Evolutionary conservation across 2,797 vertebrate species (phyloP), one percentile per base, ranked within the genome.

Genomic region (Cossypha dichroa): DNA sequence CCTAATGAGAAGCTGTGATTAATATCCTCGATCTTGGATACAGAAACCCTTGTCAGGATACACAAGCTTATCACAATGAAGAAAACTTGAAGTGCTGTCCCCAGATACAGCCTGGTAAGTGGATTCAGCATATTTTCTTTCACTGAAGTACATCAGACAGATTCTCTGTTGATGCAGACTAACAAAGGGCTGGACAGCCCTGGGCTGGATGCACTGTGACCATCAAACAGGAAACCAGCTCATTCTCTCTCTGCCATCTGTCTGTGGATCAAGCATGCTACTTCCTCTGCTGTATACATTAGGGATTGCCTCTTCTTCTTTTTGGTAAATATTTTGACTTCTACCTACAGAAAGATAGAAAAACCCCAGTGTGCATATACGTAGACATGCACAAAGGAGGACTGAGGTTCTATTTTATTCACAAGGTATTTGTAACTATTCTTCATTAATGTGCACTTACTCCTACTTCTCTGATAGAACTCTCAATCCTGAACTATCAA

Each of bases 301-400:
- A 63, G 33, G 21, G 29, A 66, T 28, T 46, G n/a, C n/a, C 49
- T 41, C 81, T 81, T 10, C 22, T 34, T 64, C 40, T 54, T 74
- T 55, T 38, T 63, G 25, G 36, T 67, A 41, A 79, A 69, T 8
- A 10, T 22, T 76, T 56, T 19, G n/a, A 62, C 15, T 74, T 34
- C 20, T 67, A 33, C 28, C 54, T 49, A 22, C 29, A 43, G 49
- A 28, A 88, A 67, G 51, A 56, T 0, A 63, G 40, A 20, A 77
- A 85, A 80, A 60, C 5, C 1, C 14, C 31, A 49, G 13, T 2
- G 18, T 40, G 29, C 11, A 29, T 21, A 79, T 11, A 52, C 6
- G 34, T 7, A 34, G 8, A 34, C 3, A 29, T 0, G 1, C 26
- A 43, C 9, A 29, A 19, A 6, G n/a, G 33, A 80, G 21, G n/a